Percentiles rank a stretch among this genome's conserved stretches.
These are phyloP conservation scores for Ophion obscuratus DNA, from an alignment of 2,888 invertebrate species.

Conservation along the genomic window DNA sequence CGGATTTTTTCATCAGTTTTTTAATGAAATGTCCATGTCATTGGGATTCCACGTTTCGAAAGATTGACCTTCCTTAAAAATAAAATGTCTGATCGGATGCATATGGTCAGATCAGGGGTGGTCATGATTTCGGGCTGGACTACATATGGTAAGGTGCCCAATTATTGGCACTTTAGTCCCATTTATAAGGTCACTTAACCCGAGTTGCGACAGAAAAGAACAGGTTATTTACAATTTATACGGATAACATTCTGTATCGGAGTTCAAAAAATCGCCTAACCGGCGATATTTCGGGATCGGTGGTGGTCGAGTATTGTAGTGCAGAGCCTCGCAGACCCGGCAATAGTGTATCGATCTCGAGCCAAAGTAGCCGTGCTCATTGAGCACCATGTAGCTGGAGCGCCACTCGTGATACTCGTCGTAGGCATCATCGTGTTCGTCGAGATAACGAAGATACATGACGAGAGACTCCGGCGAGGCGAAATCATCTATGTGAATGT, in stretches of 20 bases:
- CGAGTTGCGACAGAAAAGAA: no score
- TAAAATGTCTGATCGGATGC: no score
- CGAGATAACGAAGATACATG: conserved; percentile 85
- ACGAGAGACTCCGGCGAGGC: conserved; percentile 85
- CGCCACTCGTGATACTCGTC: conserved; percentile 87
- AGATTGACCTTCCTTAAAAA: no score
- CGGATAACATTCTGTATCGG: conserved; percentile 74
- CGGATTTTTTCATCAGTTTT: no score
- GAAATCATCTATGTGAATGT: conserved; percentile 86
- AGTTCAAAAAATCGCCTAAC: conserved; percentile 83
- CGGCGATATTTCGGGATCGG: conserved; percentile 76
- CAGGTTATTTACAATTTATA: not conserved
- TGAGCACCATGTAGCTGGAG: conserved; percentile 85
- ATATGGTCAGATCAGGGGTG: no score
- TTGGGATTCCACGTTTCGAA: no score
- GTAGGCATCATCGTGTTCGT: conserved; percentile 82
- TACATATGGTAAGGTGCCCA: no score
- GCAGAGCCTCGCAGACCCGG: conserved; percentile 88
- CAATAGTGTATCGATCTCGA: conserved; percentile 87
- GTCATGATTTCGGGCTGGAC: no score
- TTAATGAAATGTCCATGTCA: no score
- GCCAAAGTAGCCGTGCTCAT: conserved; percentile 89
- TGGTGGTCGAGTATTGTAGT: conserved; percentile 85
- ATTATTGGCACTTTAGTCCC: no score
- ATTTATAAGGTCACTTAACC: no score